Base-by-base conservation (phyloP, 2,888 invertebrate genomes). In the Erannis defoliaria region DNA sequence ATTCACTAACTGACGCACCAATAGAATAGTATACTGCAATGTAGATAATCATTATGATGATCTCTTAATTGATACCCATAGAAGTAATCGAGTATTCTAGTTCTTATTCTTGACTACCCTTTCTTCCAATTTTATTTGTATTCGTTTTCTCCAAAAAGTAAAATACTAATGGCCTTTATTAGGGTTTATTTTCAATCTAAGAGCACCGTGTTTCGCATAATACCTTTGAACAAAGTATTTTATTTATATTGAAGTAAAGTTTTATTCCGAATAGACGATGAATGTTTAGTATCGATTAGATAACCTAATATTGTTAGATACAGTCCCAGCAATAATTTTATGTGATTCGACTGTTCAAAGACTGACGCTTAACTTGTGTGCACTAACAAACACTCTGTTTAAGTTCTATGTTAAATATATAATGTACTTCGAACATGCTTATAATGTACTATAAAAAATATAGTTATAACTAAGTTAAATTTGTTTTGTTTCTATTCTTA, bases 331-430 rank as follows among this genome's bases (percentile, higher is more conserved):
- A 89, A 90, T 90, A 90, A 89, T 81, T 83, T 84, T 79, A 84
- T 88, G 89, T 90, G 86, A 89, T 89, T 86, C 67, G 87, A 88
- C 87, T 88, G 85, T 87, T 83, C 78, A 85, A 90, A 90, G 90
- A 90, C 90, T 90, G 90, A 90, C 76, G 79, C 81, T 78, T 77
- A 73, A 75, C 74, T 78, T 85, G 81, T 85, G 85, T 86, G 86
- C 84, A 85, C 84, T 81, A 82, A 81, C 56, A 76, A 79, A 78
- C 77, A 71, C 64, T 78, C 67, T 74, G 72, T 78, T 68, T 70
- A 62, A 61, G 73, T 80, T 74, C 66, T 67, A 72, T 74, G 75
- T 75, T 65, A 75, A 68, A 69, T 68, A 66, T 70, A 37, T 62
- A 54, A 62, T 61, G 59, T 65, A 68, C 68, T 71, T 71, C 71